Conservation (phyloP, 2,797 vertebrate genomes). For the Periparus ater region DNA sequence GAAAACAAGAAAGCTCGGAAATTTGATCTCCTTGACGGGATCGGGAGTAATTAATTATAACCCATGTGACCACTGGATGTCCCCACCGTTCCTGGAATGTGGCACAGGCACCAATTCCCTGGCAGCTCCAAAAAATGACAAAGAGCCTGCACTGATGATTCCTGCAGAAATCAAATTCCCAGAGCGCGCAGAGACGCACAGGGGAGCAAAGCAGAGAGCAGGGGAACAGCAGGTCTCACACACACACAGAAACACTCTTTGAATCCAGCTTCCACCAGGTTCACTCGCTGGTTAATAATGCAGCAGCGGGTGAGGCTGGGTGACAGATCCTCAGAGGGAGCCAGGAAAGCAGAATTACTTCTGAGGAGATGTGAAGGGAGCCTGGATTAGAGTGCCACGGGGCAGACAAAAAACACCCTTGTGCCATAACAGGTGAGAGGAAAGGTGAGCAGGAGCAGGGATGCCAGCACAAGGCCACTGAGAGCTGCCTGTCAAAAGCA, state of each 20-base stretch:
- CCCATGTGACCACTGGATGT: conserved; percentile 76
- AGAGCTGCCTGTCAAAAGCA: conserved; percentile 10
- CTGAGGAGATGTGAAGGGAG: background rate
- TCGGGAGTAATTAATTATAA: conserved; percentile 72
- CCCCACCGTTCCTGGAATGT: conserved; percentile 73
- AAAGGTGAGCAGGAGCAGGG: background rate
- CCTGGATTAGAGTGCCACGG: background rate
- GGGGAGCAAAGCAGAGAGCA: background rate
- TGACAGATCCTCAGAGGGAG: background rate
- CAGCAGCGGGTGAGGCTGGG: background rate
- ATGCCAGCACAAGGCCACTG: background rate
- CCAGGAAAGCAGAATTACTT: background rate
- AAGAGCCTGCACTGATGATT: background rate
- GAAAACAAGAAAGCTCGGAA: conserved; percentile 20
- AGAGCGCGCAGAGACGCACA: rapidly evolving
- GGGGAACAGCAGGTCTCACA: background rate
- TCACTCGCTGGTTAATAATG: background rate
- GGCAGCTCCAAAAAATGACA: background rate
- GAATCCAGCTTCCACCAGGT: background rate
- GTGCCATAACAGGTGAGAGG: background rate
- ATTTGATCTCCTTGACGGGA: background rate
- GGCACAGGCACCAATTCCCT: background rate
- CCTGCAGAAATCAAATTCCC: background rate
- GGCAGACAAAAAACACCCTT: background rate
- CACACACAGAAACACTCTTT: background rate